A percentile compares a stretch with the other conserved stretches of the same genome.
These are phyloP conservation scores for Drosophila ohnishii DNA, from an alignment of 1,140 invertebrate species.

Conservation along the genomic window DNA sequence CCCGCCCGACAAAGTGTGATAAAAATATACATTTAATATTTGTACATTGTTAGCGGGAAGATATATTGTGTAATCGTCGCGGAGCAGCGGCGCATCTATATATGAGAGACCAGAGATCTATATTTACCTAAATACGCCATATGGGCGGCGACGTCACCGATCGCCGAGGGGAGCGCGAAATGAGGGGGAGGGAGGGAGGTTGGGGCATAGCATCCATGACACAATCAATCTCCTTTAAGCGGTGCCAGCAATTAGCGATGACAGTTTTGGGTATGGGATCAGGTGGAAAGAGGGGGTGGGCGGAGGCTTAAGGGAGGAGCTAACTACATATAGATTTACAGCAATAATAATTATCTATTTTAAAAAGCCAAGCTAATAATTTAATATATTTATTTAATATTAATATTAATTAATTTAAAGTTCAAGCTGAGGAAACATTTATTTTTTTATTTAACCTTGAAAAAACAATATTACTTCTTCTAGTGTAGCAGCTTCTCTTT, in stretches of 20 bases:
- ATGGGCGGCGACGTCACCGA: conserved; percentile 51
- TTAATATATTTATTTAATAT: too few species aligned
- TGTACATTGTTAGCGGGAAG: conserved; percentile 80
- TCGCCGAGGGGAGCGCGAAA: not conserved
- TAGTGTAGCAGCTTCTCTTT: not conserved
- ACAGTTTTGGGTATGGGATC: conserved; percentile 39
- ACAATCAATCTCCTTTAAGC: conserved; percentile 64
- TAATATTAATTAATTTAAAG: too few species aligned
- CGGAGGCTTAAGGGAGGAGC: not conserved
- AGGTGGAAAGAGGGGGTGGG: not conserved
- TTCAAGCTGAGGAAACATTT: too few species aligned
- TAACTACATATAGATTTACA: not conserved
- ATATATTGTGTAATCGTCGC: conserved; percentile 75
- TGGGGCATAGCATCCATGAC: conserved; percentile 44
- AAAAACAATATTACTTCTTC: not conserved
- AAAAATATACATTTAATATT: conserved; percentile 82
- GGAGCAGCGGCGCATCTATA: conserved; percentile 15
- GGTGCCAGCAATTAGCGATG: conserved; percentile 56
- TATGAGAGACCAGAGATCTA: conserved; percentile 20
- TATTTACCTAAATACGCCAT: conserved; percentile 32
- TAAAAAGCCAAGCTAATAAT: too few species aligned
- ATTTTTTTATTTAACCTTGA: too few species aligned
- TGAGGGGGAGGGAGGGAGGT: not conserved
- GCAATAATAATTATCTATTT: not conserved
- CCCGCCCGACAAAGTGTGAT: conserved; percentile 66